Evolutionary conservation across 2,888 invertebrate species (phyloP).

Genomic region (Pachliopta kotzebuea): DNA sequence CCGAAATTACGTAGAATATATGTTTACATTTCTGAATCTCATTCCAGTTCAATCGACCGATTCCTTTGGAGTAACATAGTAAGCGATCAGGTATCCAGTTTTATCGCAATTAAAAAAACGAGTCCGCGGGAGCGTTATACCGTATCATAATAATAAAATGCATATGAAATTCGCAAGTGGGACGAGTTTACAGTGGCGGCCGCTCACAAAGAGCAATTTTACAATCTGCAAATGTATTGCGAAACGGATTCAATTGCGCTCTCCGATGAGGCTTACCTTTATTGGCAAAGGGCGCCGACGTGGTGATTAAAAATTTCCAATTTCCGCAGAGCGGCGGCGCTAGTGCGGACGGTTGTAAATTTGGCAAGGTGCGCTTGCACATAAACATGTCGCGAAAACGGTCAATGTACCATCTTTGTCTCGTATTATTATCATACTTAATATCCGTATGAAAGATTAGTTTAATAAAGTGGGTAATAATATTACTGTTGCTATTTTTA

Average conservation of each 20-base stretch:
- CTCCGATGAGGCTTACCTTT: constrained; percentile 30
- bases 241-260: constrained; percentile 37
- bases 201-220: constrained; percentile 48
- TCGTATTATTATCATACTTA: not conserved
- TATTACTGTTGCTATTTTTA: not conserved
- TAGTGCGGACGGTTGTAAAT: constrained; percentile 56
- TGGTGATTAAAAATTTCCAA: constrained; percentile 65
- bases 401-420: constrained; percentile 47
- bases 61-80: constrained; percentile 13
- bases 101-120: constrained; percentile 30
- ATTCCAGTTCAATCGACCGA: constrained; percentile 12
- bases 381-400: constrained; percentile 71
- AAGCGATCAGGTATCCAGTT: constrained; percentile 13
- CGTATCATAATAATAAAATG: constrained; percentile 36
- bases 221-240: constrained; percentile 56
- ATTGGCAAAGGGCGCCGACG: constrained; percentile 55
- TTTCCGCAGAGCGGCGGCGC: constrained; percentile 51
- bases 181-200: constrained; percentile 52
- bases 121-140: constrained; percentile 35
- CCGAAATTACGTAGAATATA: constrained; percentile 9
- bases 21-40: constrained; percentile 8
- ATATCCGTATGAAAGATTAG: not conserved
- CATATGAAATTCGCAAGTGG: constrained; percentile 42
- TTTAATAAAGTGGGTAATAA: not conserved
- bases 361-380: constrained; percentile 56